A percentile compares a stretch with the other conserved stretches of the same genome.
Conservation (phyloP, 1,140 invertebrate species). For the Drosophila pseudoobscura region DNA sequence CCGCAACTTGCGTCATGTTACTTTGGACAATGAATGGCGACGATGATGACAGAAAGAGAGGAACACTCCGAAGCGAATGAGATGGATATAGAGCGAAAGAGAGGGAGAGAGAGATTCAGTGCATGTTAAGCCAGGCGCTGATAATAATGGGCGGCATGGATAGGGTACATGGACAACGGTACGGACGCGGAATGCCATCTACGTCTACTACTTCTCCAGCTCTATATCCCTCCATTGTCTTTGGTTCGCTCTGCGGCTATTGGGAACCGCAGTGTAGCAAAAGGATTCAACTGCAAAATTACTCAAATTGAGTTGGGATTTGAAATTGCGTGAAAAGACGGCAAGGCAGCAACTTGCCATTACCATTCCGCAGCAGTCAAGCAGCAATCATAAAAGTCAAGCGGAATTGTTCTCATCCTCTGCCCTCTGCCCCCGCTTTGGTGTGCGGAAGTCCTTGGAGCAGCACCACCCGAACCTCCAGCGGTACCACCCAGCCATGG, state of each 20-base stretch:
- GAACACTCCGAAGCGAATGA: no score
- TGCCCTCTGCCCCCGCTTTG: conserved; percentile 25
- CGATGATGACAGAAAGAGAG: conserved; percentile 10
- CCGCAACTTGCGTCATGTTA: conserved; percentile 60
- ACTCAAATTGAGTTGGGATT: conserved; percentile 81
- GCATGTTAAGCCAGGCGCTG: conserved; percentile 19
- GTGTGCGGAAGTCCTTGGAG: conserved; percentile 61
- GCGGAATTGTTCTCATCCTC: conserved; percentile 38
- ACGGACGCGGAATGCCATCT: conserved; percentile 12
- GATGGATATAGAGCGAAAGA: background rate
- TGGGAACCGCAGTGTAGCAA: conserved; percentile 57
- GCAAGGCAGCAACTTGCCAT: conserved; percentile 41
- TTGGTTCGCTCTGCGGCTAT: background rate
- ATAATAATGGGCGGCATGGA: conserved; percentile 33
- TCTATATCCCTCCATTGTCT: background rate
- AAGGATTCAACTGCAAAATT: conserved; percentile 77
- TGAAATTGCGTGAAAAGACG: conserved; percentile 79
- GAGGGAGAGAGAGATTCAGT: conserved; percentile 11
- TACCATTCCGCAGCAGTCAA: conserved; percentile 47
- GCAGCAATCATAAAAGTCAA: conserved; percentile 79
- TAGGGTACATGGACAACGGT: conserved; percentile 9
- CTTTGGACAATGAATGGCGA: conserved; percentile 65
- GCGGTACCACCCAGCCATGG: conserved; percentile 33
- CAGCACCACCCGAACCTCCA: conserved; percentile 29
- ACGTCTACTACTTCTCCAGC: background rate